phyloP scores from a whole-genome alignment of 2,888 invertebrate species.

The Slavum lentiscoides region DNA sequence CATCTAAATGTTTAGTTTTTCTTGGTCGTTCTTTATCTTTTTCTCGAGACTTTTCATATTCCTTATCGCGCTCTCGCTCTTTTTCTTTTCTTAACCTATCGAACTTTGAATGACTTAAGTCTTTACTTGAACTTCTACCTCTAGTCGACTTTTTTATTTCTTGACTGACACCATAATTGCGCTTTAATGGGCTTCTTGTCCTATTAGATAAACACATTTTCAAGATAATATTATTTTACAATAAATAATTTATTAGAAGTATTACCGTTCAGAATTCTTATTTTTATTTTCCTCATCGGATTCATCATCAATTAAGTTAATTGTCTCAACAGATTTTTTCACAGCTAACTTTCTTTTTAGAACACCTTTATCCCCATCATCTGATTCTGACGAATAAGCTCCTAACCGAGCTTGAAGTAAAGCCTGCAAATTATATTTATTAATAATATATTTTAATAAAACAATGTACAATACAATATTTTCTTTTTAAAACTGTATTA shows the following conservation, averaged over 20 bases:
- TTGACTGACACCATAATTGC: slow-evolving; percentile 11
- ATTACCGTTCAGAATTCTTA: slow-evolving; percentile 27
- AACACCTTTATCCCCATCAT: slow-evolving; percentile 48
- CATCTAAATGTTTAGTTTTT: slow-evolving; percentile 49
- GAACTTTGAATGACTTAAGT: slow-evolving; percentile 17
- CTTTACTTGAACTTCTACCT: slow-evolving; percentile 33
- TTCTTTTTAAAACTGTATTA: no score
- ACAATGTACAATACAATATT: slow-evolving; percentile 1
- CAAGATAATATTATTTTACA: neutral
- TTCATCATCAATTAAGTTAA: slow-evolving; percentile 58
- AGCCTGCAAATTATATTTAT: slow-evolving; percentile 59
- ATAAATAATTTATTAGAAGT: neutral
- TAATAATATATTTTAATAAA: neutral
- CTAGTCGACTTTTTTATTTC: slow-evolving; percentile 34
- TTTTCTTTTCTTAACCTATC: slow-evolving; percentile 45
- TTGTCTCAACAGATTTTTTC: slow-evolving; percentile 56
- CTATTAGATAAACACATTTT: slow-evolving; percentile 7
- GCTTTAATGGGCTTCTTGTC: slow-evolving; percentile 27
- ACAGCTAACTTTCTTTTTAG: slow-evolving; percentile 52
- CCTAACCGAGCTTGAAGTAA: slow-evolving; percentile 75
- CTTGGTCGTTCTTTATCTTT: slow-evolving; percentile 53
- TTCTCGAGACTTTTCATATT: slow-evolving; percentile 43
- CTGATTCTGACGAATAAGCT: slow-evolving; percentile 68
- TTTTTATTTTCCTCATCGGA: slow-evolving; percentile 55
- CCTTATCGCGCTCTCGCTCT: slow-evolving; percentile 53